A percentile compares a stretch with the other conserved stretches of the same genome.
These are phyloP conservation scores for Sipha maydis DNA, from an alignment of 2,888 invertebrate genomes.

Conservation along the genomic window DNA sequence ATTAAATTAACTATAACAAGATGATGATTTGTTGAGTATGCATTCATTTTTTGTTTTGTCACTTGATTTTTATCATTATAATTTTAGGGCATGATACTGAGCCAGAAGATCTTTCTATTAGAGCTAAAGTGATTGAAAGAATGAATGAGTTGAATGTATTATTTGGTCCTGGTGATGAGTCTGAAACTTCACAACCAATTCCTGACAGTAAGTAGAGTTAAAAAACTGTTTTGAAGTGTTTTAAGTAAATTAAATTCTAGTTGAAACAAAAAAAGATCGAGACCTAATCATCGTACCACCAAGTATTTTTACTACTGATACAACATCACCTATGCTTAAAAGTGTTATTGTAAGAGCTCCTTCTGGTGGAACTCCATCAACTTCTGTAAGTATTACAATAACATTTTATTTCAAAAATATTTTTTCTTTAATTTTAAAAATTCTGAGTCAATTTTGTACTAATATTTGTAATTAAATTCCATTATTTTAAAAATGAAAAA, in stretches of 20 bases:
- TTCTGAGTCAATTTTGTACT: no score
- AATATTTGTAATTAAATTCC: no score
- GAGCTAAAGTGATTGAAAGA: constrained; percentile 18
- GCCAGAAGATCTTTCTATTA: constrained; percentile 57
- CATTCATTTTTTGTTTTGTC: not conserved
- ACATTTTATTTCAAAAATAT: not conserved
- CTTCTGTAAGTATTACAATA: constrained; percentile 33
- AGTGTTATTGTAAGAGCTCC: constrained; percentile 63
- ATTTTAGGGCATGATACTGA: constrained; percentile 54
- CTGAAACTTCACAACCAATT: constrained; percentile 33
- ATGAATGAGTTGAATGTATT: constrained; percentile 14
- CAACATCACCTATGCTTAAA: constrained; percentile 48
- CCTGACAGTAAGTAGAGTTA: constrained; percentile 29
- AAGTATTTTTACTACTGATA: constrained; percentile 25
- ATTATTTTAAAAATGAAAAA: no score
- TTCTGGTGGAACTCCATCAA: constrained; percentile 45
- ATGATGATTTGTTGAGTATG: constrained; percentile 21
- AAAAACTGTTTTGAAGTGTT: not conserved
- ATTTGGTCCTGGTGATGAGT: constrained; percentile 26
- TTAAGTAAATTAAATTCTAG: not conserved
- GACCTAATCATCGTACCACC: constrained; percentile 25
- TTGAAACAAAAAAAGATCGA: constrained; percentile 41
- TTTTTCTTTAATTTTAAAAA: not conserved
- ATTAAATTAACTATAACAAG: constrained; percentile 16
- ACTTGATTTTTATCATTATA: not conserved